Evolutionary conservation across 2,797 vertebrate species (phyloP).

Genomic region (Gobio occitaniae): DNA sequence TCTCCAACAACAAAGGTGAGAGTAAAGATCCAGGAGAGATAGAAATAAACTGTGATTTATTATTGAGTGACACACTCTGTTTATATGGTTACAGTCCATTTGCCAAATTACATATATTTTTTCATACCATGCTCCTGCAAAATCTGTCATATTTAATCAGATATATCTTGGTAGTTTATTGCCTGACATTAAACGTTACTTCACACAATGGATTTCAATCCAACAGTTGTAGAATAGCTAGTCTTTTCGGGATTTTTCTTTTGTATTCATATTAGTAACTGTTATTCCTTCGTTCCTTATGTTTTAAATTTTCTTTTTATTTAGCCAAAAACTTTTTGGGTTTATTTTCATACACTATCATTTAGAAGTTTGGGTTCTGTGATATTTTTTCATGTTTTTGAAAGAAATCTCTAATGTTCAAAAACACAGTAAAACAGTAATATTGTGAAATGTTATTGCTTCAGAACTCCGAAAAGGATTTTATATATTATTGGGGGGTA

Average conservation of each 20-base stretch:
- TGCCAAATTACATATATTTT: background rate
- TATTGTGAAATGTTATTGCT: background rate
- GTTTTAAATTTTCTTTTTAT: background rate
- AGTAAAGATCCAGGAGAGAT: conserved; percentile 7
- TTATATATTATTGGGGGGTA: background rate
- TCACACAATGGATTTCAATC: background rate
- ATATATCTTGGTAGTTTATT: background rate
- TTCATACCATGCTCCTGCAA: background rate
- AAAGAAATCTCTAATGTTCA: background rate
- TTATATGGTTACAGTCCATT: background rate
- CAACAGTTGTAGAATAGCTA: background rate
- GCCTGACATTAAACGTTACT: background rate
- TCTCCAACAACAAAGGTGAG: conserved; percentile 98
- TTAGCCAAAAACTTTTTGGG: background rate
- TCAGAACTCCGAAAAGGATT: background rate
- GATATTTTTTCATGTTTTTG: background rate
- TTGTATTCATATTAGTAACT: background rate
- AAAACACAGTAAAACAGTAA: background rate
- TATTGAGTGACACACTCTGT: background rate
- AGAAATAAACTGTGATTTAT: background rate
- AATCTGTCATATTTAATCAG: conserved; percentile 3
- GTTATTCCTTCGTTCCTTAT: background rate
- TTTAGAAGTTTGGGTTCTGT: background rate
- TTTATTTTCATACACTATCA: background rate
- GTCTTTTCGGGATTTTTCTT: background rate